phyloP scores from a whole-genome alignment of 2,888 invertebrate genomes.

The Acrocera orbiculus region DNA sequence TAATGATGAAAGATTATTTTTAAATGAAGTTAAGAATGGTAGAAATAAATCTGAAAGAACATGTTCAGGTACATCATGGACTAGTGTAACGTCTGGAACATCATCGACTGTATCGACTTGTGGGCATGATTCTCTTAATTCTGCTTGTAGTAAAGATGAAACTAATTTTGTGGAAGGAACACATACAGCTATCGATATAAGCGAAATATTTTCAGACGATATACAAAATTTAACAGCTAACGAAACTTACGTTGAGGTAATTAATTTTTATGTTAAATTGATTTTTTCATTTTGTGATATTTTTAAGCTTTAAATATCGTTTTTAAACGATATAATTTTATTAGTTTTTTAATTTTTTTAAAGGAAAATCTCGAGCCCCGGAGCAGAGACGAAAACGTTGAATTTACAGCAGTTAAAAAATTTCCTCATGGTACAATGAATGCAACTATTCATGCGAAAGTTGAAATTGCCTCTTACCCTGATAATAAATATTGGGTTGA shows the following conservation, averaged over 20 bases:
- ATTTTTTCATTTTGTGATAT: not conserved
- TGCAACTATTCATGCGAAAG: conserved; percentile 7
- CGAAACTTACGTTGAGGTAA: conserved; percentile 11
- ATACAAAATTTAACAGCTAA: conserved; percentile 7
- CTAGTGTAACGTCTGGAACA: conserved; percentile 5
- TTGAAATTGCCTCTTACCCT: conserved; percentile 18
- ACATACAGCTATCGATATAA: conserved; percentile 33
- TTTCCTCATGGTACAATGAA: conserved; percentile 2
- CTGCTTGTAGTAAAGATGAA: not conserved
- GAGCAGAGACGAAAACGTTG: conserved; percentile 8
- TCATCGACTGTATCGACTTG: conserved; percentile 6
- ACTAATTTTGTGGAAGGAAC: too few relatives aligned
- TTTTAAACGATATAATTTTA: not conserved
- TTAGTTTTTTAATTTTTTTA: not conserved
- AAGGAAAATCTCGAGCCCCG: conserved; percentile 5
- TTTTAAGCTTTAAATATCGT: conserved; percentile 2
- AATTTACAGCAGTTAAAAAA: conserved; percentile 7
- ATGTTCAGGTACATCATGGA: conserved; percentile 6
- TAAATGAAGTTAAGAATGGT: conserved; percentile 12
- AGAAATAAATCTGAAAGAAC: conserved; percentile 8
- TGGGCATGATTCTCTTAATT: conserved; percentile 6
- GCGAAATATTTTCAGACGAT: conserved; percentile 23
- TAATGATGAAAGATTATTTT: conserved; percentile 17
- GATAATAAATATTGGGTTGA: conserved; percentile 19
- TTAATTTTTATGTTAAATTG: not conserved